A percentile compares a stretch with the other conserved stretches of the same genome.
Evolutionary conservation across 2,797 vertebrate species (phyloP).

Genomic region (Orestias chungarensis): DNA sequence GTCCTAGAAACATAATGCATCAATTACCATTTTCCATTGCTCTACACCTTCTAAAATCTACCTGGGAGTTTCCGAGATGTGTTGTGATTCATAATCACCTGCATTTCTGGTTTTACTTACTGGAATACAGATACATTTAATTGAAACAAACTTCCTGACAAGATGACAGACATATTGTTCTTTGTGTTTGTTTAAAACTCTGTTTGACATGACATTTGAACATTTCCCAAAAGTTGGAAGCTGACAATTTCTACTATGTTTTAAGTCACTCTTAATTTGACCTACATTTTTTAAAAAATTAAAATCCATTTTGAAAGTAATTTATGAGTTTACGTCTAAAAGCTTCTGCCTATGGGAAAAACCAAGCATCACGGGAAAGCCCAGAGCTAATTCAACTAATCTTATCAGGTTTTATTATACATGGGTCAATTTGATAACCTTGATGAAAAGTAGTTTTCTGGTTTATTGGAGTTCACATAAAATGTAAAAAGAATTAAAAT

Average conservation of each 20-base stretch:
- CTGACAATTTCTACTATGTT: slow-evolving; percentile 9
- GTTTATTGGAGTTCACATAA: not conserved
- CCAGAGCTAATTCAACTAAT: not conserved
- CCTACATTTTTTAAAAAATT: slow-evolving; percentile 2
- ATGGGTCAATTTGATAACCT: not conserved
- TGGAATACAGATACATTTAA: slow-evolving; percentile 8
- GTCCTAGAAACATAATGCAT: slow-evolving; percentile 3
- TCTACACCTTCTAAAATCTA: too few relatives aligned
- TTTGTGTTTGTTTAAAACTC: slow-evolving; percentile 22
- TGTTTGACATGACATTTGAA: slow-evolving; percentile 31
- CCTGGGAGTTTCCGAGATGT: too few relatives aligned
- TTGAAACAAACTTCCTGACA: slow-evolving; percentile 16
- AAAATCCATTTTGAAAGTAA: slow-evolving; percentile 13
- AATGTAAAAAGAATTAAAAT: not conserved
- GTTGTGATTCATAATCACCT: not conserved
- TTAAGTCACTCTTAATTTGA: slow-evolving; percentile 13
- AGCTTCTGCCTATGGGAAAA: not conserved
- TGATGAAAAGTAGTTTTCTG: not conserved
- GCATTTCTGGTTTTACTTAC: not conserved
- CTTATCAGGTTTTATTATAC: not conserved
- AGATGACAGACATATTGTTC: slow-evolving; percentile 21
- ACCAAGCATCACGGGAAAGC: not conserved
- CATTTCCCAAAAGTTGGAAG: slow-evolving; percentile 5
- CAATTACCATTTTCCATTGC: not conserved
- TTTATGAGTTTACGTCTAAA: slow-evolving; percentile 3